Base-by-base conservation (phyloP, 2,888 invertebrate genomes). In the Selenia dentaria region DNA sequence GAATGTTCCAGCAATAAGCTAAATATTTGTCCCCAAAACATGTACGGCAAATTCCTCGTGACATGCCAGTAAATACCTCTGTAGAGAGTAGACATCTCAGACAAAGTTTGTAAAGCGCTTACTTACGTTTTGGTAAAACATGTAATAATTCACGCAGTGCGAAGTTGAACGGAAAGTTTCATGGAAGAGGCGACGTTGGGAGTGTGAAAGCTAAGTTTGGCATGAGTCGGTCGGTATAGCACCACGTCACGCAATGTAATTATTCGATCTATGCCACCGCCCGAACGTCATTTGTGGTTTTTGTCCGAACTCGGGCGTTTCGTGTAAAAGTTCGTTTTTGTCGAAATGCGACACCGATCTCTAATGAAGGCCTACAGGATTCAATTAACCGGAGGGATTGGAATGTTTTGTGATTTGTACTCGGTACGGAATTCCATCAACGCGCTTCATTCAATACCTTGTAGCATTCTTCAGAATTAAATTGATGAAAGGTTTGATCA, bases 361-460 rank as follows among this genome's bases (percentile, higher is more conserved):
- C 76, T 88, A 88, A 88, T 88, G 84, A 86, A 84, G 85, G 86
- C 79, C 81, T 83, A 79, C 82, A 75, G 83, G 77, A 85, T 87
- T 87, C 87, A 85, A 87, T 88, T 88, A 87, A 83, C 79, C 75
- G 73, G 65, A 73, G 81, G 76, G 78, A 81, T 80, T 71, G 83
- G 83, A 85, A 86, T 86, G 85, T 82, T 85, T 83, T 81, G 84
- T 83, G 83, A 85, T 85, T 85, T 84, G 80, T 82, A 73, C 79
- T 66, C 70, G 66, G 71, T 70, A 70, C 75, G 75, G 73, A 78
- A 84, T 84, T 79, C 79, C 72, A 83, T 83, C 79, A 79, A 70
- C 75, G 77, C 71, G 67, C 61, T 70, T 72, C 76, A 62, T 79
- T 77, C 74, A 67, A 64, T 67, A 66, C 70, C 64, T 70, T 68